Conservation (phyloP, 2,888 invertebrate species). For the Ischnus inquisitorius region DNA sequence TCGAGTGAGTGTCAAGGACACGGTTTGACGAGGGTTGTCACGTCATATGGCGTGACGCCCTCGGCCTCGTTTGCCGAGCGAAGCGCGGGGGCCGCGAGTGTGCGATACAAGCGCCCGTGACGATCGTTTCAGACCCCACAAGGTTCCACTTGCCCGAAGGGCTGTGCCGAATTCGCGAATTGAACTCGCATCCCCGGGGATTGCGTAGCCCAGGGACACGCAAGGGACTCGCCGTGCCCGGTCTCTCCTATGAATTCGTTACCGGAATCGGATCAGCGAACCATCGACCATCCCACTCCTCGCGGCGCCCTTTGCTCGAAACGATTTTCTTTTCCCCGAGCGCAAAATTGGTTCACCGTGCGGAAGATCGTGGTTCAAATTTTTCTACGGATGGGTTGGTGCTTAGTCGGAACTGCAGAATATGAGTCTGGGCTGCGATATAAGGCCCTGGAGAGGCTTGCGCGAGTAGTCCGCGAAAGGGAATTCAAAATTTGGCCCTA, state of each 20-base stretch:
- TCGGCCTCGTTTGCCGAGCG: constrained; percentile 15
- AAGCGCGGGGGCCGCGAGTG: not conserved
- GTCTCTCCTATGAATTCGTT: not conserved
- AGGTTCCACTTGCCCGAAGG: not conserved
- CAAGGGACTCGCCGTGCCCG: not conserved
- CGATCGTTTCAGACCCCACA: not conserved
- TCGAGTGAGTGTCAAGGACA: constrained; percentile 47
- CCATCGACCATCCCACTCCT: not conserved
- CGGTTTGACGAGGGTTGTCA: constrained; percentile 49
- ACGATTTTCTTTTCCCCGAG: not conserved
- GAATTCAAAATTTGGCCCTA: too few species aligned
- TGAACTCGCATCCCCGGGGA: constrained; percentile 3
- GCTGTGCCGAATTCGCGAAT: constrained; percentile 4
- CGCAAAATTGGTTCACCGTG: not conserved
- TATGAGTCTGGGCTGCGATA: too few species aligned
- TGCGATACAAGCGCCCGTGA: not conserved
- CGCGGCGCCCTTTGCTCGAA: not conserved
- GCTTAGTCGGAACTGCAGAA: too few species aligned
- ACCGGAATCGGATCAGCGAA: not conserved
- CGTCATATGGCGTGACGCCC: constrained; percentile 55
- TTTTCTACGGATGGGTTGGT: too few species aligned
- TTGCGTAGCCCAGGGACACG: not conserved
- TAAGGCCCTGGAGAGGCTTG: too few species aligned
- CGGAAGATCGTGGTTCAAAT: too few species aligned
- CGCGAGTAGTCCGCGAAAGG: too few species aligned